These are phyloP conservation scores for Linyphia triangularis DNA, from an alignment of 2,888 invertebrate genomes.

Conservation along the genomic window DNA sequence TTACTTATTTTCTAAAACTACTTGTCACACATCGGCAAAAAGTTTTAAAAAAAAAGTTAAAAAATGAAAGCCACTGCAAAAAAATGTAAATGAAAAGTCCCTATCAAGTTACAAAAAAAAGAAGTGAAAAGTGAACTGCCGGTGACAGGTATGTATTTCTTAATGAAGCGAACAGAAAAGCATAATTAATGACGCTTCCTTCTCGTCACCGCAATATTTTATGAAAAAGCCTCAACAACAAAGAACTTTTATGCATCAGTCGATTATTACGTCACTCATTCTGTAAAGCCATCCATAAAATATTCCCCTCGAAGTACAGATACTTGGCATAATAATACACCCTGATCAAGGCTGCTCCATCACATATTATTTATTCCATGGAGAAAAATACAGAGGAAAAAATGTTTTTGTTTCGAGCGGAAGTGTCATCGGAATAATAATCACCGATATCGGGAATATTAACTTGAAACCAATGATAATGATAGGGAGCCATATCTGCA, in stretches of 20 bases:
- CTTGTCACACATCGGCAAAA: no score
- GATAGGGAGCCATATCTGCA: constrained; percentile 55
- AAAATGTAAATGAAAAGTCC: no score
- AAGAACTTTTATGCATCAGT: constrained; percentile 4
- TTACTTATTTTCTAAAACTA: no score
- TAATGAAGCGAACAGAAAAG: background rate
- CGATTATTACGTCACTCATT: constrained; percentile 14
- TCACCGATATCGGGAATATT: constrained; percentile 70
- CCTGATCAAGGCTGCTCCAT: background rate
- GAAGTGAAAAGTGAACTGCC: no score
- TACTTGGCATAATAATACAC: constrained; percentile 36
- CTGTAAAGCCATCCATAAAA: background rate
- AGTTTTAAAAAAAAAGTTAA: no score
- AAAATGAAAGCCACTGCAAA: no score
- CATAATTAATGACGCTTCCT: background rate
- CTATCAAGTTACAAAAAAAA: no score
- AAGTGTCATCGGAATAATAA: constrained; percentile 67
- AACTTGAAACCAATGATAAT: constrained; percentile 70
- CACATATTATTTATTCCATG: constrained; percentile 20
- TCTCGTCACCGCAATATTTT: background rate
- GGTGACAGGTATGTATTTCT: background rate
- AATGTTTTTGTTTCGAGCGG: constrained; percentile 7
- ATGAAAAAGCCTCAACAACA: background rate
- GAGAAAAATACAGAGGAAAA: constrained; percentile 6
- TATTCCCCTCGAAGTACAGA: constrained; percentile 2